These are phyloP conservation scores for Fabriciana adippe DNA, from an alignment of 2,888 invertebrate genomes.

Conservation along the genomic window DNA sequence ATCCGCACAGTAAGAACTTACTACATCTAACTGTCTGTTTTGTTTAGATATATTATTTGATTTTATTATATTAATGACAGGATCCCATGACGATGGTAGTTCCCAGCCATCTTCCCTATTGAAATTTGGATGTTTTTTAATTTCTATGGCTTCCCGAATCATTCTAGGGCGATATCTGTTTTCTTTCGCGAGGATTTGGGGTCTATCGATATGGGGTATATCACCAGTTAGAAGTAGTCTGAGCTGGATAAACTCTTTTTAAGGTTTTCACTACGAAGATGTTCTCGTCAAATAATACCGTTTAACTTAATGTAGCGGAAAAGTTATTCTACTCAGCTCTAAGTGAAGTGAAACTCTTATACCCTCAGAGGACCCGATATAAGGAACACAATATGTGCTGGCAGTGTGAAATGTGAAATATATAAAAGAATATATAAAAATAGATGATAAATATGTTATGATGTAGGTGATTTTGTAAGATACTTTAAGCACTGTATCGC, in stretches of 20 bases:
- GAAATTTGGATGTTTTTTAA: no score
- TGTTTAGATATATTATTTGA: no score
- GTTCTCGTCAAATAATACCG: constrained; percentile 49
- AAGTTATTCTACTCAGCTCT: constrained; percentile 46
- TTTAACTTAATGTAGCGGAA: constrained; percentile 59
- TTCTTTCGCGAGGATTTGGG: no score
- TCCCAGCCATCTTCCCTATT: no score
- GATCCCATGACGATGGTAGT: no score
- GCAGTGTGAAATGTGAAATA: not conserved
- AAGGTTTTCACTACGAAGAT: constrained; percentile 54
- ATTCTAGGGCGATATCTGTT: no score
- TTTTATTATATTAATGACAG: no score
- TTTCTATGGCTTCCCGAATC: no score
- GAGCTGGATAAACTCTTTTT: constrained; percentile 62
- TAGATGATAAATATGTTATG: not conserved
- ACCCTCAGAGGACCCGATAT: constrained; percentile 25
- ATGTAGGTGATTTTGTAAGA: not conserved
- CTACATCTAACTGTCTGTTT: no score
- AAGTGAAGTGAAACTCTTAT: constrained; percentile 42
- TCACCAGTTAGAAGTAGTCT: constrained; percentile 61
- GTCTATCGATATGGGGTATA: no score
- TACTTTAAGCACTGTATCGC: no score
- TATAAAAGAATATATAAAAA: constrained; percentile 1
- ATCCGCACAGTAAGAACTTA: no score
- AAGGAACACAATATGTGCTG: constrained; percentile 22